Conservation (phyloP, 2,113 vertebrate species). For the Corythaixoides concolor region DNA sequence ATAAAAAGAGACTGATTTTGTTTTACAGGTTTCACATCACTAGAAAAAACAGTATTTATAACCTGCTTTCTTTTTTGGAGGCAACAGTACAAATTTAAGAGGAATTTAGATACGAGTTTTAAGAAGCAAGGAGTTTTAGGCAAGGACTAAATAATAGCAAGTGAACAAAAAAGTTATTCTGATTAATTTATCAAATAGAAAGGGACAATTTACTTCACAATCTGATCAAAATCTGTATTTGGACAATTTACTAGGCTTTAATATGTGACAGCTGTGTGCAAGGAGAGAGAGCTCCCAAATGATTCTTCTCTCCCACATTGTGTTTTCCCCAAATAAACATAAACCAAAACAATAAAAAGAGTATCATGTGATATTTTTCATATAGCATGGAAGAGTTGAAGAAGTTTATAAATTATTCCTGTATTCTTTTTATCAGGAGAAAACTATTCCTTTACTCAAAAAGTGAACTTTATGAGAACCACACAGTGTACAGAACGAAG, state of each 20-base stretch:
- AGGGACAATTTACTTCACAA: neutral
- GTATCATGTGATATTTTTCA: neutral
- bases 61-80: neutral
- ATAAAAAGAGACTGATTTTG: neutral
- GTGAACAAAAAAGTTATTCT: neutral
- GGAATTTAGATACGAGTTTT: neutral
- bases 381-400: neutral
- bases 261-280: neutral
- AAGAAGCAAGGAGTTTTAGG: neutral
- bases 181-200: neutral
- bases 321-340: rapidly evolving
- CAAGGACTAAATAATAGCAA: neutral
- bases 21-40: neutral
- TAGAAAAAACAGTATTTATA: neutral
- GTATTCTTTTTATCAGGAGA: neutral
- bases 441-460: neutral
- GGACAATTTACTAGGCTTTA: neutral
- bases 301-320: neutral
- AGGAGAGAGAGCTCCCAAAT: neutral
- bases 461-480: neutral
- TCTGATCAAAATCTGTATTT: neutral
- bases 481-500: neutral
- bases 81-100: neutral
- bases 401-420: neutral
- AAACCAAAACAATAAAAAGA: neutral